Evolutionary conservation across 92 coral and sea anemone species (phyloP).

Genomic region (Galaxea fascicularis): DNA sequence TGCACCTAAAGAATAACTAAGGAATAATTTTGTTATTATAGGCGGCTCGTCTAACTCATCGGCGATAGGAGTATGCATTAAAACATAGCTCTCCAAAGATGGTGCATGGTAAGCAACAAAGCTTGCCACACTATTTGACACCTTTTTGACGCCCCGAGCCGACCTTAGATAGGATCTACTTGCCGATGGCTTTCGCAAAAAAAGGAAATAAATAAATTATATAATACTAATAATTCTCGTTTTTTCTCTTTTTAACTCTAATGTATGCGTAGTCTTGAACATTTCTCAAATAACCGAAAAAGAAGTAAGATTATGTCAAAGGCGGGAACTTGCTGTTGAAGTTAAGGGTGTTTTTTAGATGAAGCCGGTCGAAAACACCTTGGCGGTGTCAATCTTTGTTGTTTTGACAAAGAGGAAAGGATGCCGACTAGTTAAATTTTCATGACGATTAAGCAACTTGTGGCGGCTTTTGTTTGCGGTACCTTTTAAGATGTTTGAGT

Average conservation of each 20-base stretch:
- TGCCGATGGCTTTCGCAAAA: constrained; percentile 1
- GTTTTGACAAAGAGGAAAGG: constrained; percentile 18
- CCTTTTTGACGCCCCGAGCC: not conserved
- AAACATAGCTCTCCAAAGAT: not conserved
- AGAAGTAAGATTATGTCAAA: not conserved
- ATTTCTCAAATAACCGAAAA: not conserved
- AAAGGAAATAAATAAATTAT: too few species aligned
- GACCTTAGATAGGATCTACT: constrained; percentile 9
- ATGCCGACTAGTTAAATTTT: constrained; percentile 50
- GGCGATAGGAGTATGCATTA: not conserved
- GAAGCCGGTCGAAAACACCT: constrained; percentile 4
- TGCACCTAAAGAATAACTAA: not conserved
- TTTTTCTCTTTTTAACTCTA: too few species aligned
- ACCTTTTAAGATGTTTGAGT: constrained; percentile 17
- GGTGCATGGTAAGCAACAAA: not conserved
- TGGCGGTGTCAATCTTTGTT: constrained; percentile 10
- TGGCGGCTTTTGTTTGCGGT: constrained; percentile 43
- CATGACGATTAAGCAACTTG: constrained; percentile 24
- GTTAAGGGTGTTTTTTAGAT: not conserved
- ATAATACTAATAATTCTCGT: not conserved
- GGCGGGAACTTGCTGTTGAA: not conserved
- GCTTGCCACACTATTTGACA: not conserved
- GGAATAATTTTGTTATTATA: not conserved
- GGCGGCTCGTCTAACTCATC: not conserved
- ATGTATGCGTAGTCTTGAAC: not conserved